phyloP scores from a whole-genome alignment of 2,113 vertebrate genomes.

The Steatornis caripensis region DNA sequence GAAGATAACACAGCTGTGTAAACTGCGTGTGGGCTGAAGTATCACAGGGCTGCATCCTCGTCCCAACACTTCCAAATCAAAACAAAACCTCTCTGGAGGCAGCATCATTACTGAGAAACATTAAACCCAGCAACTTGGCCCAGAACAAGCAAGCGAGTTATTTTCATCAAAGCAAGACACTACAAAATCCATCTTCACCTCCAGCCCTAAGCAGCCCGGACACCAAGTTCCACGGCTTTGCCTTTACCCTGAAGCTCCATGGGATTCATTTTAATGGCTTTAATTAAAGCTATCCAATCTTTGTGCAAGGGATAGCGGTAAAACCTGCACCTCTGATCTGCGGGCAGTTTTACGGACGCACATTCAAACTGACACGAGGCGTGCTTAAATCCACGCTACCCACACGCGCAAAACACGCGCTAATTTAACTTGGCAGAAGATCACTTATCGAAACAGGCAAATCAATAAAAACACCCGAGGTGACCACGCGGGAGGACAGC shows the following conservation, averaged over 20 bases:
- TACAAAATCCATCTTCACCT: not conserved
- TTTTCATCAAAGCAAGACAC: not conserved
- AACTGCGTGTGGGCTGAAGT: constrained; percentile 65
- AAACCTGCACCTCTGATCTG: not conserved
- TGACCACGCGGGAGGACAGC: not conserved
- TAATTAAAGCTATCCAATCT: not conserved
- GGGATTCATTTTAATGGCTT: not conserved
- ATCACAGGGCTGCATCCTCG: constrained; percentile 12
- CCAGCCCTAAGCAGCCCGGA: not conserved
- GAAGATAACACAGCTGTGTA: constrained; percentile 64
- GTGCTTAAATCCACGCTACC: not conserved
- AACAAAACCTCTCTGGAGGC: constrained; percentile 41
- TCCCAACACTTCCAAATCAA: constrained; percentile 2
- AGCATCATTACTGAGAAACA: not conserved
- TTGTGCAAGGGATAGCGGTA: not conserved
- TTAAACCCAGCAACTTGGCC: not conserved
- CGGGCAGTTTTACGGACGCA: not conserved
- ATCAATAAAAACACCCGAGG: not conserved
- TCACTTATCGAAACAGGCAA: not conserved
- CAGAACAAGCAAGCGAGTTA: not conserved
- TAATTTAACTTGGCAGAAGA: not conserved
- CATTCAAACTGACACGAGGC: not conserved
- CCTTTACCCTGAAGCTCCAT: not conserved
- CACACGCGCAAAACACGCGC: rapidly evolving
- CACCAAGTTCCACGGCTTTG: not conserved